Conservation (phyloP, 2,797 vertebrate genomes). For the Cichlasoma orientale region DNA sequence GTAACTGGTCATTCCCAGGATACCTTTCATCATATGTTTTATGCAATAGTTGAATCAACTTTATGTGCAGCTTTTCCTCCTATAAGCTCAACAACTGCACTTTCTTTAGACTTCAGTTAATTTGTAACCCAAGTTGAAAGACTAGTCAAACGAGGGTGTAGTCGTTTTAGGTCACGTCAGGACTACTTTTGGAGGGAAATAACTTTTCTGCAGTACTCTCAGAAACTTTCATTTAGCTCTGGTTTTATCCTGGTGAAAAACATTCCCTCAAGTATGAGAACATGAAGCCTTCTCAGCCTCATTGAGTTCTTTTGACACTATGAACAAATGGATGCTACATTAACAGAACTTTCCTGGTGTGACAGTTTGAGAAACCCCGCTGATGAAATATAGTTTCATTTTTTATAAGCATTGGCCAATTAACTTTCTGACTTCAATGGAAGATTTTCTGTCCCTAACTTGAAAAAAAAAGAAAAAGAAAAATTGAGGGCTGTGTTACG, state of each 20-base stretch:
- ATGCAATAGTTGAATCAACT: too few relatives aligned
- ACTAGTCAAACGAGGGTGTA: too few relatives aligned
- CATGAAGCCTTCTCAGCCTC: neutral
- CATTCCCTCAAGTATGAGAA: neutral
- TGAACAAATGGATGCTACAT: neutral
- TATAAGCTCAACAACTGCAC: neutral
- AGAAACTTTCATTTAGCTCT: neutral
- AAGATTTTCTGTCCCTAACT: too few relatives aligned
- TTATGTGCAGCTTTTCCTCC: neutral
- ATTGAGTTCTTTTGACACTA: conserved; percentile 8
- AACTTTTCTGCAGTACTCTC: neutral
- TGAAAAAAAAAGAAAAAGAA: too few relatives aligned
- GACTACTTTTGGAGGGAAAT: neutral
- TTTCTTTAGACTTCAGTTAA: neutral
- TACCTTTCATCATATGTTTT: fast-evolving
- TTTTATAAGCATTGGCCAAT: neutral
- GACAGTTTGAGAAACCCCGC: conserved; percentile 6
- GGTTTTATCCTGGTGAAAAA: neutral
- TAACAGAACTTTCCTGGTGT: neutral
- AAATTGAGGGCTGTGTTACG: neutral
- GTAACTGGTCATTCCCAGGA: neutral
- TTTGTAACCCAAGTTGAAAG: neutral
- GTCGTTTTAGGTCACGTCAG: neutral
- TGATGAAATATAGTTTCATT: neutral
- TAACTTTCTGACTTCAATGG: neutral